These are phyloP conservation scores for Sminthurinus aureus DNA, from an alignment of 2,888 invertebrate species.

Conservation along the genomic window DNA sequence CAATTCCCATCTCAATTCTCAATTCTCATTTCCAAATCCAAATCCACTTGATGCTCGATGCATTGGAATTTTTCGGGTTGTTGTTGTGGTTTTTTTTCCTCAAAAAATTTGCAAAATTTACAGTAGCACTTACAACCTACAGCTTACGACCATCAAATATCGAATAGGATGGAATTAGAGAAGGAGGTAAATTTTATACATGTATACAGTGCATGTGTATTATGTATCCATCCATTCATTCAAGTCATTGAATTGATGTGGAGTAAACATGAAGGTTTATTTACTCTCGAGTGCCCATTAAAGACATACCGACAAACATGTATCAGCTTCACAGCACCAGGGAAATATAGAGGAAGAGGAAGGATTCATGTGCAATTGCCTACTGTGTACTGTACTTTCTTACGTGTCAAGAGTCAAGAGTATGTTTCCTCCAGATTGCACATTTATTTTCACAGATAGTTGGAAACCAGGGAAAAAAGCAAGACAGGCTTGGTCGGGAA, in stretches of 20 bases:
- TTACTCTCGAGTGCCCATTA: constrained; percentile 42
- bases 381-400: not conserved
- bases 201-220: not conserved
- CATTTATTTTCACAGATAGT: constrained; percentile 43
- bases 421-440: constrained; percentile 36
- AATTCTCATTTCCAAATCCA: not conserved
- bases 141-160: not conserved
- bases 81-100: not conserved
- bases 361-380: constrained; percentile 42
- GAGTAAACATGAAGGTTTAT: constrained; percentile 34
- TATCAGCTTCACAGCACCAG: constrained; percentile 34
- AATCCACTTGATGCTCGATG: too few relatives aligned
- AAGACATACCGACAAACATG: constrained; percentile 43
- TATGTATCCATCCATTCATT: not conserved
- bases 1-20: not conserved
- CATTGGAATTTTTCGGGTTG: not conserved
- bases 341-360: not conserved
- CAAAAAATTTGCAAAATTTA: constrained; percentile 41
- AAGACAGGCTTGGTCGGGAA: constrained; percentile 22
- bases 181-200: not conserved
- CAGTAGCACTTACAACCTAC: constrained; percentile 13
- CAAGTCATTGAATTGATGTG: constrained; percentile 1
- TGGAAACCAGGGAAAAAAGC: constrained; percentile 33
- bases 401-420: constrained; percentile 10
- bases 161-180: not conserved